These are phyloP conservation scores for Chionodraco myersi DNA, from an alignment of 2,113 vertebrate genomes.

Conservation along the genomic window DNA sequence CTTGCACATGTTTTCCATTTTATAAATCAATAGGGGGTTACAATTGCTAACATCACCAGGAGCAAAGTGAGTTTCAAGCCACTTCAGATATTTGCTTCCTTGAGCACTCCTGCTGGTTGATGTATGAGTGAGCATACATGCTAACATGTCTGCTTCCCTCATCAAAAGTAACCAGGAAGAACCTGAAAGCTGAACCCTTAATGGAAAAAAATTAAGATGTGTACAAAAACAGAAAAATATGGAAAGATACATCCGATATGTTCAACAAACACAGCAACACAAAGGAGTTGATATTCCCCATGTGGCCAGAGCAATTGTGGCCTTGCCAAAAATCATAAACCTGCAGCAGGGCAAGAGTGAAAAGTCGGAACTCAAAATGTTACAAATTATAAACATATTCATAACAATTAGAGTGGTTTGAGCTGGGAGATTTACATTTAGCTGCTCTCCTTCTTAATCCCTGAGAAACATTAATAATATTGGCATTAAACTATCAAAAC, in stretches of 20 bases:
- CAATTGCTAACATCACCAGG: neutral
- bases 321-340: too few species aligned
- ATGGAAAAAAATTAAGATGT: neutral
- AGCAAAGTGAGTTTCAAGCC: constrained; percentile 41
- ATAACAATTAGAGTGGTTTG: neutral
- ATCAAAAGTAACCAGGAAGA: constrained; percentile 19
- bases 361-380: neutral
- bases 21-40: neutral
- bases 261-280: neutral
- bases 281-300: neutral
- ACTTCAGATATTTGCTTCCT: constrained; percentile 28
- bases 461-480: neutral
- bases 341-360: neutral
- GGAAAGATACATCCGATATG: neutral
- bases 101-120: constrained; percentile 49
- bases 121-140: constrained; percentile 11
- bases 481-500: neutral
- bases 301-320: too few species aligned
- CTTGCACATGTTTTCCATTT: neutral
- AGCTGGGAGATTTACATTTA: neutral
- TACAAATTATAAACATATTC: neutral
- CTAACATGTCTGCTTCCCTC: constrained; percentile 48
- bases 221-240: neutral
- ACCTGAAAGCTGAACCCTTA: neutral
- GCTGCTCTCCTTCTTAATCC: neutral